These are phyloP conservation scores for Lissonota sp. DNA, from an alignment of 2,888 invertebrate species.

Conservation along the genomic window DNA sequence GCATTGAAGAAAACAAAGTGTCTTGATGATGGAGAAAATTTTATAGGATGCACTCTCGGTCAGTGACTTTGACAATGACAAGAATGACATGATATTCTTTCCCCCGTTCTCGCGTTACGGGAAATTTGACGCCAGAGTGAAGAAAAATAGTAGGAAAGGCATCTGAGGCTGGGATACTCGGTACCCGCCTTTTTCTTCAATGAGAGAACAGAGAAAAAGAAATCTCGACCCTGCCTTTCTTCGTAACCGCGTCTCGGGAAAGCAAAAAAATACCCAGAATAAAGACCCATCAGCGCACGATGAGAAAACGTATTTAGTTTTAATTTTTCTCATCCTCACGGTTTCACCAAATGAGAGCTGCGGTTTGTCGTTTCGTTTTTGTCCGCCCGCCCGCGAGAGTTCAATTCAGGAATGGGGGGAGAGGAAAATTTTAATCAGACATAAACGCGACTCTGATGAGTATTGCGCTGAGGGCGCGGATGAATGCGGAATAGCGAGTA, in stretches of 20 bases:
- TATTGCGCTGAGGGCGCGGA: constrained; percentile 7
- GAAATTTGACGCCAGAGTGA: constrained; percentile 78
- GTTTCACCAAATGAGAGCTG: constrained; percentile 14
- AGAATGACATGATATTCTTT: constrained; percentile 49
- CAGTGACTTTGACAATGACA: constrained; percentile 32
- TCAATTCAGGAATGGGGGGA: constrained; percentile 40
- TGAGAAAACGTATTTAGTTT: constrained; percentile 46
- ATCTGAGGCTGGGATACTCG: constrained; percentile 41
- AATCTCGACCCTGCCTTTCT: constrained; percentile 37
- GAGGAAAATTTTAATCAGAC: constrained; percentile 79
- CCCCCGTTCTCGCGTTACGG: constrained; percentile 74
- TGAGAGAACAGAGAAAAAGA: constrained; percentile 33
- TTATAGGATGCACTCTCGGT: no score
- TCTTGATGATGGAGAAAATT: no score
- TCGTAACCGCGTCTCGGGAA: constrained; percentile 7
- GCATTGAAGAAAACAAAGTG: not conserved
- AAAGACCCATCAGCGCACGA: constrained; percentile 24
- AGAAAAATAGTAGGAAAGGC: constrained; percentile 71
- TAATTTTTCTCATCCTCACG: constrained; percentile 26
- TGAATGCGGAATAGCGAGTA: constrained; percentile 38
- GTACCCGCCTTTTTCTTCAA: constrained; percentile 36
- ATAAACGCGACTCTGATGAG: constrained; percentile 72
- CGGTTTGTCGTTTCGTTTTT: constrained; percentile 22
- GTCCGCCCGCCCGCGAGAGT: constrained; percentile 42
- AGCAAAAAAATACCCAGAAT: constrained; percentile 50